Evolutionary conservation across 1,140 invertebrate genomes (phyloP), one percentile per base, ranked within the genome.

Genomic region (Thaumatotibia leucotreta): DNA sequence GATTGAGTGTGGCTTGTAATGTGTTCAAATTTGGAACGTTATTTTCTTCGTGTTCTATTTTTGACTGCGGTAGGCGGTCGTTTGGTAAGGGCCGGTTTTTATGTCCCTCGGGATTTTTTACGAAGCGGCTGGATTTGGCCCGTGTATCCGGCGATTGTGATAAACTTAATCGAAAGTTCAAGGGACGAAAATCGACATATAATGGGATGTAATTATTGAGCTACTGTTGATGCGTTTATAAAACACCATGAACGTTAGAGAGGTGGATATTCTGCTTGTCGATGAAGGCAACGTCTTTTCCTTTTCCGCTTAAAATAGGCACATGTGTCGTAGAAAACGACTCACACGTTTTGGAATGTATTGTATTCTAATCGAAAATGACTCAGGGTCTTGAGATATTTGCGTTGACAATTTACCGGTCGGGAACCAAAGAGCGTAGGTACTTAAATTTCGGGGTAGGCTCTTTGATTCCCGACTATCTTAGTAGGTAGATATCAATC

Each of bases 41-140:
- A 66, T 71, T 76, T 72, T 74, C 24, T 86, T 83, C 65, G 63
- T 80, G 64, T 61, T 80, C 73, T 89, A 88, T 89, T 89, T 88
- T 84, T 86, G 87, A 77, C 87, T 89, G 87, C 87, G 87, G 87
- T 89, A 88, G 87, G 87, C 87, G 87, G 85, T 82, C 79, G 85
- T 77, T 85, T 75, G 74, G 76, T 79, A 82, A 78, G 75, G 80
- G 72, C 68, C 75, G 50, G 74, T 84, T 87, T 87, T 83, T 84
- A 76, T 72, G 67, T 80, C 72, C 76, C 80, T 76, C 81, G 67
- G 58, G 66, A 68, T 73, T 82, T 86, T 86, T 84, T 84, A 80
- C 83, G 67, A 79, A 76, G 73, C 72, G 76, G 79, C 82, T 82
- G 77, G 74, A 79, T 82, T 81, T 77, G 83, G 77, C 64, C 77